phyloP scores from a whole-genome alignment of 2,113 vertebrate species.

The Egretta garzetta region DNA sequence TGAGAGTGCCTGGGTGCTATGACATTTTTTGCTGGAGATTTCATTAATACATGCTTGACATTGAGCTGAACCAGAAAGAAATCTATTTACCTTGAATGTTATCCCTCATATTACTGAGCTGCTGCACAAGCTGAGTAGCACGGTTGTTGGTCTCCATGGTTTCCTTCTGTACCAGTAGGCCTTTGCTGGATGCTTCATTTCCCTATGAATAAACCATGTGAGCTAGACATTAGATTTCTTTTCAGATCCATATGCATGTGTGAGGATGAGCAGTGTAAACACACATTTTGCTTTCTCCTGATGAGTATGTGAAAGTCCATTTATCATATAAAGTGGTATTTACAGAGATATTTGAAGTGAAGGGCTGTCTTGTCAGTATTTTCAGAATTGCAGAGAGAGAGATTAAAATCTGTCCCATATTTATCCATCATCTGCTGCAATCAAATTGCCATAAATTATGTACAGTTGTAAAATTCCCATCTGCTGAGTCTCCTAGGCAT shows the following conservation, averaged over 20 bases:
- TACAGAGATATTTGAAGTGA: not conserved
- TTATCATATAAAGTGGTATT: constrained; percentile 30
- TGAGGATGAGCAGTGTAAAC: not conserved
- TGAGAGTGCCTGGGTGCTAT: not conserved
- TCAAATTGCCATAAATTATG: constrained; percentile 13
- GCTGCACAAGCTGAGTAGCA: constrained; percentile 80
- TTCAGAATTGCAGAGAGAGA: constrained; percentile 1
- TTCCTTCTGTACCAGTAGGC: constrained; percentile 76
- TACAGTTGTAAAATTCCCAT: not conserved
- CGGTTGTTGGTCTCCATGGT: constrained; percentile 75
- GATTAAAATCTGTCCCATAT: constrained; percentile 20
- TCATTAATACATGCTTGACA: not conserved
- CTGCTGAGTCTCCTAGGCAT: not conserved
- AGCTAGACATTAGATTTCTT: constrained; percentile 54
- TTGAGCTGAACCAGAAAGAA: not conserved
- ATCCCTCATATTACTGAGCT: constrained; percentile 79
- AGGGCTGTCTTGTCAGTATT: not conserved
- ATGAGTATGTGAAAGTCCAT: not conserved
- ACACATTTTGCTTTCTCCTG: constrained; percentile 6
- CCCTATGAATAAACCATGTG: constrained; percentile 79
- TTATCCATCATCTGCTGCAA: constrained; percentile 19
- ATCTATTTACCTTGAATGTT: constrained; percentile 85
- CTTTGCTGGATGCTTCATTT: constrained; percentile 72
- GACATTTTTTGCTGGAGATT: not conserved
- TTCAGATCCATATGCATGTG: not conserved